phyloP scores from a whole-genome alignment of 2,888 invertebrate genomes.

The Cylindroiulus punctatus region DNA sequence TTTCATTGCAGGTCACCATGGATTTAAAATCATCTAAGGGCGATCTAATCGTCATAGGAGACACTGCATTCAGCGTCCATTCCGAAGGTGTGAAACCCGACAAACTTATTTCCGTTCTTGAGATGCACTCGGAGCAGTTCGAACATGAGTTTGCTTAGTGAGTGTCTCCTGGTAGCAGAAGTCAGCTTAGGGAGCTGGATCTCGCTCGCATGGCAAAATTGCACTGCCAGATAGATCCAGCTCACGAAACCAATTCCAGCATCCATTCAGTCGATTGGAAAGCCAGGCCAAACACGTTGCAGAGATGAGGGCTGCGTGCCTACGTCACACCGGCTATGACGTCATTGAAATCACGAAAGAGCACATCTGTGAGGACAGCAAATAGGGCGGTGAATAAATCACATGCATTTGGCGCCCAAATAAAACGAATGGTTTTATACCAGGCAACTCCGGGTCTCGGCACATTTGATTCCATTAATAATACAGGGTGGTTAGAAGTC shows the following conservation, averaged over 20 bases:
- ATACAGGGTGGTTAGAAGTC: no score
- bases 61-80: neutral
- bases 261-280: neutral
- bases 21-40: constrained; percentile 5
- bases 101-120: neutral
- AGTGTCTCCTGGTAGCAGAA: neutral
- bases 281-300: constrained; percentile 12
- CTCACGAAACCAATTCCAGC: neutral
- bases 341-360: neutral
- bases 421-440: neutral
- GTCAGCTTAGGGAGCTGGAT: neutral
- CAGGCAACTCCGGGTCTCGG: no score
- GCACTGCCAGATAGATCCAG: constrained; percentile 26
- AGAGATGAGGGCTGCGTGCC: neutral
- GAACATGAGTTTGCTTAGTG: neutral
- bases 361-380: neutral
- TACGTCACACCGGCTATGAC: neutral
- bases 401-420: neutral
- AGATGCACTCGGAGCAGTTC: neutral
- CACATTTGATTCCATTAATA: no score
- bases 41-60: constrained; percentile 27
- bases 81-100: neutral
- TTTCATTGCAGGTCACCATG: constrained; percentile 28
- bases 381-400: neutral
- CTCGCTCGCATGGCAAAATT: neutral